phyloP scores from a whole-genome alignment of 2,888 invertebrate genomes.

The Philonicus albiceps region DNA sequence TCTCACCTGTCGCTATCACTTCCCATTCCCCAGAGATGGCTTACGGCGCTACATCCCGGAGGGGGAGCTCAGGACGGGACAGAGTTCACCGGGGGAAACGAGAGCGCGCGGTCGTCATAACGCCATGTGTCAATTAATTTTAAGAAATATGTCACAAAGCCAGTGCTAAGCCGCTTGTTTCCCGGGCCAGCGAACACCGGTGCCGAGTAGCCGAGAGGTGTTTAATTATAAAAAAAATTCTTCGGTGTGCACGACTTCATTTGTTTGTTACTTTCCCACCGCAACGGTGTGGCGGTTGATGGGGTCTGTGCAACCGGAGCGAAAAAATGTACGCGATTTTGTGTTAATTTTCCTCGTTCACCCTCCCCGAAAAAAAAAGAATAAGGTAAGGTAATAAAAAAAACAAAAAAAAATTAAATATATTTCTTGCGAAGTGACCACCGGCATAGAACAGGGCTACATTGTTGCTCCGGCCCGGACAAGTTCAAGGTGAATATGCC shows the following conservation, averaged over 20 bases:
- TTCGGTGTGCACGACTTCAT: conserved; percentile 11
- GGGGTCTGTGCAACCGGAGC: neutral
- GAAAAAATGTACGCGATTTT: neutral
- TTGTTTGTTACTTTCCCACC: conserved; percentile 24
- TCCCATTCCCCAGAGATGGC: neutral
- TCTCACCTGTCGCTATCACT: conserved; percentile 16
- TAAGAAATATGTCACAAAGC: conserved; percentile 34
- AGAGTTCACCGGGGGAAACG: neutral
- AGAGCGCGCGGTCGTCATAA: conserved; percentile 25
- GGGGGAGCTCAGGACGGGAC: neutral
- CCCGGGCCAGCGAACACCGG: neutral
- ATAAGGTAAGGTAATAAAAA: neutral
- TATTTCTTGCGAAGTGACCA: conserved; percentile 42
- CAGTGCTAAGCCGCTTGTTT: neutral
- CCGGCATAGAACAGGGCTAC: conserved; percentile 30
- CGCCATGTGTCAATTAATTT: conserved; percentile 30
- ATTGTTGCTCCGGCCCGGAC: neutral
- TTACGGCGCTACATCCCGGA: neutral
- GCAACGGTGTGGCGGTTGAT: neutral
- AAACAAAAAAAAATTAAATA: neutral
- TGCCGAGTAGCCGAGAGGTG: conserved; percentile 1
- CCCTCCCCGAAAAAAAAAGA: neutral
- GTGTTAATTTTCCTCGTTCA: conserved; percentile 29
- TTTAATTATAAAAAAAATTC: conserved; percentile 35
- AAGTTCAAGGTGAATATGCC: conserved; percentile 46